Evolutionary conservation across 2,888 invertebrate species (phyloP).

Genomic region (Muschampia plurimacula): DNA sequence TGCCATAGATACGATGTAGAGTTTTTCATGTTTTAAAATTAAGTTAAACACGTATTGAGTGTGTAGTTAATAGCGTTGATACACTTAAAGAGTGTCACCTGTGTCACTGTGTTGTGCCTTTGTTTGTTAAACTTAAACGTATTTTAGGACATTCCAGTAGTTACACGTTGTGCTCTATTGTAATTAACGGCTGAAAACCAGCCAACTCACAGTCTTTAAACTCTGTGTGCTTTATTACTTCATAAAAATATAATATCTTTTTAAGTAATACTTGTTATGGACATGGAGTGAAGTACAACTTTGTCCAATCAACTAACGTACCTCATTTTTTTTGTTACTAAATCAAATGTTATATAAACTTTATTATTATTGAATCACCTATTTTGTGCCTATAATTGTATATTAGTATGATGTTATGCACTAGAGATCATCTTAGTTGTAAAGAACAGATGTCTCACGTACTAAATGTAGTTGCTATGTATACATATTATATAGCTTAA

Average conservation of each 20-base stretch:
- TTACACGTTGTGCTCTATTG: constrained; percentile 67
- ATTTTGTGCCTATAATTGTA: constrained; percentile 79
- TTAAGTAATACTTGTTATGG: constrained; percentile 26
- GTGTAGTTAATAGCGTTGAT: constrained; percentile 70
- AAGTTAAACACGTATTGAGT: constrained; percentile 67
- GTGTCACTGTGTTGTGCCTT: constrained; percentile 82
- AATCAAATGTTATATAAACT: constrained; percentile 74
- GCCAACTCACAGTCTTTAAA: constrained; percentile 35
- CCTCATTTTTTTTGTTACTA: constrained; percentile 68
- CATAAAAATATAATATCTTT: constrained; percentile 18
- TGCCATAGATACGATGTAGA: constrained; percentile 82
- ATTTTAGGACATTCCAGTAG: constrained; percentile 75
- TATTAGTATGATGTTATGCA: constrained; percentile 75
- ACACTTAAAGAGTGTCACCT: constrained; percentile 71
- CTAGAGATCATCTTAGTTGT: constrained; percentile 73
- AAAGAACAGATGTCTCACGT: constrained; percentile 66
- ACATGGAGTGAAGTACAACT: constrained; percentile 32
- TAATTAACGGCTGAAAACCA: constrained; percentile 50
- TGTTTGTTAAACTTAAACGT: constrained; percentile 71
- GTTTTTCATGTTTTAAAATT: constrained; percentile 68
- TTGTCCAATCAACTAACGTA: constrained; percentile 50
- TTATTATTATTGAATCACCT: constrained; percentile 59
- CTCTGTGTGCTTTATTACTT: constrained; percentile 41
- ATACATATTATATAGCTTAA: constrained; percentile 62
- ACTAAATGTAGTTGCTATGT: constrained; percentile 73